Conservation (phyloP, 2,888 invertebrate species). For the Lithosia quadra region DNA sequence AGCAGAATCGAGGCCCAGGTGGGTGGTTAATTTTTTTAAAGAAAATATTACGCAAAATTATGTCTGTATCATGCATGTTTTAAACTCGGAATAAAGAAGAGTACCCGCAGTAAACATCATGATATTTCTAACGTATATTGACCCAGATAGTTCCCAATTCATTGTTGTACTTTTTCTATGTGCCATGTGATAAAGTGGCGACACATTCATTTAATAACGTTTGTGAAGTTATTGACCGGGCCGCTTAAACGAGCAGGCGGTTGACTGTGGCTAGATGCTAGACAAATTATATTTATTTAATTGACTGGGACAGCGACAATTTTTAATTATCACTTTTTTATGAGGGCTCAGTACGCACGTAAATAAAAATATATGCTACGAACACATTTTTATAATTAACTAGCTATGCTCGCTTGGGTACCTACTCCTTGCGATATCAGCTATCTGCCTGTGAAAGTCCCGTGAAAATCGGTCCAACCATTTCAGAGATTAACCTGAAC, state of each 20-base stretch:
- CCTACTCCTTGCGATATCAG: too few relatives aligned
- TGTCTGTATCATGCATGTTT: too few relatives aligned
- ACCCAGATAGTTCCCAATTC: conserved; percentile 70
- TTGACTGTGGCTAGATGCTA: conserved; percentile 34
- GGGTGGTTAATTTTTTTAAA: too few relatives aligned
- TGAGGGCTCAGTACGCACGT: neutral
- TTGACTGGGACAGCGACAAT: conserved; percentile 33
- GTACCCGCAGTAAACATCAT: neutral
- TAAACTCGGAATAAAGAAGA: neutral
- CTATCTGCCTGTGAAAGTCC: too few relatives aligned
- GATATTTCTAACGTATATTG: conserved; percentile 57
- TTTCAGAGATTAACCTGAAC: too few relatives aligned
- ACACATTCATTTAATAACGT: conserved; percentile 60
- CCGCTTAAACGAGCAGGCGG: conserved; percentile 50
- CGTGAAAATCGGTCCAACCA: too few relatives aligned
- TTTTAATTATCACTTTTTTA: conserved; percentile 23
- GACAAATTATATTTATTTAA: conserved; percentile 47
- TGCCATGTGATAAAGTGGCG: conserved; percentile 54
- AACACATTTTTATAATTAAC: neutral
- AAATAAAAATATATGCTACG: neutral
- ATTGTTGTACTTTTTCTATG: conserved; percentile 58
- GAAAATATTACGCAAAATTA: too few relatives aligned
- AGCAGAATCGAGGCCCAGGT: too few relatives aligned
- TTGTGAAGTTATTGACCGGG: conserved; percentile 69
- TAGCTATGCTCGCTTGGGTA: too few relatives aligned